Evolutionary conservation across 2,888 invertebrate species (phyloP).

Genomic region (Mantis religiosa): DNA sequence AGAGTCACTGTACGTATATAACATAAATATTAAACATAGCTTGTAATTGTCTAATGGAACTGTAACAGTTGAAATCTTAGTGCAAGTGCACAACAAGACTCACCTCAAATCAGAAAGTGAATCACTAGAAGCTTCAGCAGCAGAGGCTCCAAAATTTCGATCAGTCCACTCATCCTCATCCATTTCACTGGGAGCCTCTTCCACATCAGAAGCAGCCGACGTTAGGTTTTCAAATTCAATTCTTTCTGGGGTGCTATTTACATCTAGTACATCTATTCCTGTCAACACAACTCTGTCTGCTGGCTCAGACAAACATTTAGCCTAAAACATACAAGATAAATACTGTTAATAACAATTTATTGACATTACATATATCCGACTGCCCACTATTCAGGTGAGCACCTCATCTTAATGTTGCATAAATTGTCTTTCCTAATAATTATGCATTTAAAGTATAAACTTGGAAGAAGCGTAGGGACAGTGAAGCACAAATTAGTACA

Average conservation of each 20-base stretch:
- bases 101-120: conserved; percentile 42
- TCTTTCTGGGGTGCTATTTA: conserved; percentile 62
- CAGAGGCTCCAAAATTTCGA: conserved; percentile 80
- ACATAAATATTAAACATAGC: background rate
- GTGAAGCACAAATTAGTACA: too few species aligned
- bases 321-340: background rate
- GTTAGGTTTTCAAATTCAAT: conserved; percentile 75
- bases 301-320: conserved; percentile 19
- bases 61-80: too few species aligned
- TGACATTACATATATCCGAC: too few species aligned
- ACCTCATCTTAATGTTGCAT: too few species aligned
- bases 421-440: too few species aligned
- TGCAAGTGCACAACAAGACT: conserved; percentile 32
- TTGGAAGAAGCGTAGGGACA: too few species aligned
- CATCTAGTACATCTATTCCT: conserved; percentile 12
- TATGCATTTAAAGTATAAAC: too few species aligned
- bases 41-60: too few species aligned
- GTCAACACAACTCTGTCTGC: background rate
- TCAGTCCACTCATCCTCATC: conserved; percentile 96
- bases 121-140: conserved; percentile 66
- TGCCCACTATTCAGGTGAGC: too few species aligned
- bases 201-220: conserved; percentile 55
- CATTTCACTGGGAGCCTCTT: conserved; percentile 69
- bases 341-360: too few species aligned
- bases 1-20: conserved; percentile 34